Base-by-base conservation (phyloP, 2,888 invertebrate species). In the Nezara viridula region DNA sequence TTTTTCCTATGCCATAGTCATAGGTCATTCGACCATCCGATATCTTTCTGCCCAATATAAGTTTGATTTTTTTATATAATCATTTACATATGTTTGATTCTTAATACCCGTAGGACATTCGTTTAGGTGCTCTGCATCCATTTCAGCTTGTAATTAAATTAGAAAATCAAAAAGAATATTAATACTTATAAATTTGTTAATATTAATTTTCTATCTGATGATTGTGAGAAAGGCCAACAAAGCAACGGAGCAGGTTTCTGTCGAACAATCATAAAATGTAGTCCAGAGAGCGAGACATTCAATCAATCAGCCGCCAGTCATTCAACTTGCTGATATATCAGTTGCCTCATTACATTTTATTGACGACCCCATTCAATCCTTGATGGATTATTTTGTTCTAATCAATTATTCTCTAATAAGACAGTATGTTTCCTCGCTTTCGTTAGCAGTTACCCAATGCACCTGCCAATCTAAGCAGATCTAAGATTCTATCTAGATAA, bases 361-460 rank as follows among this genome's bases (percentile, higher is more conserved):
- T 77, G 40, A 77, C 40, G 77, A 77, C 77, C 77, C 12, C 77
- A 77, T 77, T 77, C 77, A 40, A 12, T 32, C 77, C 7, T 10
- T 77, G 77, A 77, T 77, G 40, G 77, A 77, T 77, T 77, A 40
- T 77, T 40, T 40, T 77, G 24, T 32, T 77, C 21, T 2, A 77
- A 77, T 77, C 40, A 77, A 77, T 77, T 27, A 60, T 60, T 60
- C 60, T 27, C 21, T 77, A 77, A 77, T 40, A 40, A 77, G 77
- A 77, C 77, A 40, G 77, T 24, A 10, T 73, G 37, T 40, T 77
- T 77, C 40, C n/a, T 77, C 12, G 24, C 77, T 21, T 40, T 37
- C 77, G 10, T 24, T 21, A 16, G 9, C 27, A 32, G 27, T 60
- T 60, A 5, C 16, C 27, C 10, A 27, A 60, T 14, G 10, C 60